Base-by-base conservation (phyloP, 2,888 invertebrate genomes). In the Xestia sexstrigata region DNA sequence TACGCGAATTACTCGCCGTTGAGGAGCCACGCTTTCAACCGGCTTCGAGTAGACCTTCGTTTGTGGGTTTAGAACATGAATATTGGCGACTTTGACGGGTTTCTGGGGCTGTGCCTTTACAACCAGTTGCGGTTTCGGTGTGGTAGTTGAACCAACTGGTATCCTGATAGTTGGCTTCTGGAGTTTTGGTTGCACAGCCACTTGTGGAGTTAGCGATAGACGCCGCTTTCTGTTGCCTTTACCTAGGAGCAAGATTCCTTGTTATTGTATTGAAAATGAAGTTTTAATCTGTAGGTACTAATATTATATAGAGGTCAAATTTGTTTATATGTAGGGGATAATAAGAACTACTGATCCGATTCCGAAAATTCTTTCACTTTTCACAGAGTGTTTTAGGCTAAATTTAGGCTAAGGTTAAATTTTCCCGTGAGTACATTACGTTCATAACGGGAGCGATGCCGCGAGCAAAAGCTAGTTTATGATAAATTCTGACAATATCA, bases 31-130 rank as follows among this genome's bases (percentile, higher is more conserved):
- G 0, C 93, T 91, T 84, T 96, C 96, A 0, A 96, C 95, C 0
- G 96, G 96, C 76, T 96, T 96, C 2, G 95, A 96, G 87, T 96
- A 96, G 4, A 96, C 96, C 81, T 96, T 96, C 0, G 95, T 94
- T 72, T 95, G 96, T 0, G 95, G 93, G 82, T 91, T 95, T 78
- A 96, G 91, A 26, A 96, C 93, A 89, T 96, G 96, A n/a, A 96
- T 93, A 78, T 96, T 96, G 75, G 96, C 90, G 5, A 96, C 94
- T 89, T 96, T 96, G 76, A 96, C 87, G 0, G 96, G 95, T 78
- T 95, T 95, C 82, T 96, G 95, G 0, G 96, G 95, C 81, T 96
- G 96, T 4, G 96, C 96, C 85, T 95, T 96, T 47, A 96, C 96
- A 9, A 96, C 93, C 65, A 96, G 89, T 79, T 96, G 96, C 0